These are phyloP conservation scores for Romanomermis culicivorax DNA, from an alignment of 2,888 invertebrate species.

Conservation along the genomic window DNA sequence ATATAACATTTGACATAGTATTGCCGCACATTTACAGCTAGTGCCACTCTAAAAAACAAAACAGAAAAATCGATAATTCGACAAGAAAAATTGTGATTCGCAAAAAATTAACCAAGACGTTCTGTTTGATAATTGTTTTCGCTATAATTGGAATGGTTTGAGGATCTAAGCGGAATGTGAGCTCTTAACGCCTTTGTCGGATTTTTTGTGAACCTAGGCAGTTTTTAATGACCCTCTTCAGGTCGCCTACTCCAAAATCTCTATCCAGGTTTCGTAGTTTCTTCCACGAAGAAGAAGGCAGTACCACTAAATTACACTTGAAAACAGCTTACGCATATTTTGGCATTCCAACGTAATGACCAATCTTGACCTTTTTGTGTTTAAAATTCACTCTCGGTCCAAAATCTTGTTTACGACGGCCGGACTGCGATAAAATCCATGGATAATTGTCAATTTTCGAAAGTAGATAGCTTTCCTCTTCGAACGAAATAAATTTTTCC, in stretches of 20 bases:
- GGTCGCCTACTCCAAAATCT: too few species aligned
- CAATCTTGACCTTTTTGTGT: constrained; percentile 54
- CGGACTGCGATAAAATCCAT: constrained; percentile 81
- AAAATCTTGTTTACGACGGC: constrained; percentile 47
- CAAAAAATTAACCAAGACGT: too few species aligned
- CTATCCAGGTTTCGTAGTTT: too few species aligned
- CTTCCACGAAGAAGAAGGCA: background rate
- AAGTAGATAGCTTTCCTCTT: constrained; percentile 47
- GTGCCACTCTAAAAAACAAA: background rate
- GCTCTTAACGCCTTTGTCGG: too few species aligned
- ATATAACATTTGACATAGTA: too few species aligned
- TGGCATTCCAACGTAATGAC: constrained; percentile 69
- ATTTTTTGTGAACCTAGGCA: too few species aligned
- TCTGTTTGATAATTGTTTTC: too few species aligned
- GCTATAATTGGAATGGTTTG: too few species aligned
- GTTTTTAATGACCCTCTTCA: background rate
- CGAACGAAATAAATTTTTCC: constrained; percentile 15
- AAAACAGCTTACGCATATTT: constrained; percentile 37
- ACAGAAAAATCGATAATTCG: too few species aligned
- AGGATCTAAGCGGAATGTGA: too few species aligned
- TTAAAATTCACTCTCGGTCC: constrained; percentile 98
- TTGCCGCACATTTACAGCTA: too few species aligned
- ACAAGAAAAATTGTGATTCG: too few species aligned
- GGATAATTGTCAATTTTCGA: constrained; percentile 50
- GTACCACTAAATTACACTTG: background rate